Conservation (phyloP, 1,140 invertebrate species). For the Trissolcus basalis region DNA sequence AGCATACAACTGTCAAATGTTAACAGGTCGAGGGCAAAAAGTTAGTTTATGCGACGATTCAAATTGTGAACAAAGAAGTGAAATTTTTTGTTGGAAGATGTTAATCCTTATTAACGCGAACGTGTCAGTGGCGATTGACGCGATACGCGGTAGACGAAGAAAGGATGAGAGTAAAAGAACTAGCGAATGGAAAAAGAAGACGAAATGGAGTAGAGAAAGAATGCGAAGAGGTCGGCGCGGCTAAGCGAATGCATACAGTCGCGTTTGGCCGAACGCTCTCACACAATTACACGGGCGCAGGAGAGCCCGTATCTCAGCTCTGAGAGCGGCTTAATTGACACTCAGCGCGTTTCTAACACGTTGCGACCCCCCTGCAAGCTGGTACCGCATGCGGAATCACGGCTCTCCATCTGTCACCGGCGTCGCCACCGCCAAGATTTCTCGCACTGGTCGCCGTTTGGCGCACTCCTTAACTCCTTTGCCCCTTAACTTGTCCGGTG, state of each 20-base stretch:
- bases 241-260: constrained; percentile 17
- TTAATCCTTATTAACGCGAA: constrained; percentile 53
- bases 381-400: constrained; percentile 64
- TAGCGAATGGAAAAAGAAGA: not conserved
- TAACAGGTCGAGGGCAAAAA: not conserved
- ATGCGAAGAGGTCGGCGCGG: constrained; percentile 9
- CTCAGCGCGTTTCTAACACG: constrained; percentile 74
- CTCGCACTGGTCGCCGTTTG: constrained; percentile 58
- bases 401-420: constrained; percentile 71
- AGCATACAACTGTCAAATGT: too few species aligned
- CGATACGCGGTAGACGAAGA: constrained; percentile 38
- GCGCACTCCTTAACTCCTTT: constrained; percentile 50
- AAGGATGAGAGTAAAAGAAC: constrained; percentile 9
- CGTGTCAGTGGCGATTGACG: constrained; percentile 47
- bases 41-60: constrained; percentile 5
- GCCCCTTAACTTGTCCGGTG: constrained; percentile 58
- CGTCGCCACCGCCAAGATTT: constrained; percentile 61
- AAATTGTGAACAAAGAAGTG: constrained; percentile 36
- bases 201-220: constrained; percentile 10
- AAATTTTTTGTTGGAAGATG: constrained; percentile 34
- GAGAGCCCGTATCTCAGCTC: constrained; percentile 73
- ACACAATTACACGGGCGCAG: constrained; percentile 70
- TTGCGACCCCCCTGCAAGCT: constrained; percentile 69
- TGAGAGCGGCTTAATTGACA: constrained; percentile 76
- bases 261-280: constrained; percentile 26